Conservation (phyloP, 1,140 invertebrate species). For the Daktulosphaira vitifoliae region DNA sequence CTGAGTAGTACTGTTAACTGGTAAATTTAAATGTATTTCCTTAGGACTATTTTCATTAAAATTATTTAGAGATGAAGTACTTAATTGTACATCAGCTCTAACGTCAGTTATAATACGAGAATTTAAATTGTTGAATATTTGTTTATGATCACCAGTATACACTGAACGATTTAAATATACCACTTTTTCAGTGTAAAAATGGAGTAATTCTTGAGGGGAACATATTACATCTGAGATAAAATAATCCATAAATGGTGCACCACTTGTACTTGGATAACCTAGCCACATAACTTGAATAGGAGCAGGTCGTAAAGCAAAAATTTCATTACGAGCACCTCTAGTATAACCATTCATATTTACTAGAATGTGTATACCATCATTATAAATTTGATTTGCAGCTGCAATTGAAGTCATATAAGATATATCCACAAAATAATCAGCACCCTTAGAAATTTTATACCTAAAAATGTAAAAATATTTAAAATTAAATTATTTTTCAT, state of each 20-base stretch:
- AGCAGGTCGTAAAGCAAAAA: constrained; percentile 93
- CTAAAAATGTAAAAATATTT: constrained; percentile 58
- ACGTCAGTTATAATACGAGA: constrained; percentile 81
- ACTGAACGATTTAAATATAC: constrained; percentile 98
- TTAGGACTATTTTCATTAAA: constrained; percentile 84
- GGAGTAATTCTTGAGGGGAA: constrained; percentile 77
- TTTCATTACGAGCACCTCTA: constrained; percentile 96
- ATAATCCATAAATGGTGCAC: constrained; percentile 98
- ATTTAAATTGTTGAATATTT: constrained; percentile 97
- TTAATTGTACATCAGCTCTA: constrained; percentile 87
- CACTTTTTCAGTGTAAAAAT: constrained; percentile 94
- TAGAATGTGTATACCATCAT: constrained; percentile 92
- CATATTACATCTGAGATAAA: constrained; percentile 92
- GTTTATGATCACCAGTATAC: constrained; percentile 96
- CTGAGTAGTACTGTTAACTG: constrained; percentile 66
- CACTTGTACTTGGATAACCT: constrained; percentile 96
- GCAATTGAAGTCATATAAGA: constrained; percentile 59
- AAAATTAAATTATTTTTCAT: background rate
- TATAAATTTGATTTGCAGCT: constrained; percentile 89
- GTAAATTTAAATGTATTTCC: constrained; percentile 53
- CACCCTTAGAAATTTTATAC: constrained; percentile 79
- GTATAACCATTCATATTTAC: constrained; percentile 99
- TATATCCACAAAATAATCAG: constrained; percentile 94
- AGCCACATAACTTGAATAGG: constrained; percentile 99
- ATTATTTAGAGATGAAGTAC: constrained; percentile 82